Evolutionary conservation across 2,888 invertebrate genomes (phyloP).

Genomic region (Perdita meconis): DNA sequence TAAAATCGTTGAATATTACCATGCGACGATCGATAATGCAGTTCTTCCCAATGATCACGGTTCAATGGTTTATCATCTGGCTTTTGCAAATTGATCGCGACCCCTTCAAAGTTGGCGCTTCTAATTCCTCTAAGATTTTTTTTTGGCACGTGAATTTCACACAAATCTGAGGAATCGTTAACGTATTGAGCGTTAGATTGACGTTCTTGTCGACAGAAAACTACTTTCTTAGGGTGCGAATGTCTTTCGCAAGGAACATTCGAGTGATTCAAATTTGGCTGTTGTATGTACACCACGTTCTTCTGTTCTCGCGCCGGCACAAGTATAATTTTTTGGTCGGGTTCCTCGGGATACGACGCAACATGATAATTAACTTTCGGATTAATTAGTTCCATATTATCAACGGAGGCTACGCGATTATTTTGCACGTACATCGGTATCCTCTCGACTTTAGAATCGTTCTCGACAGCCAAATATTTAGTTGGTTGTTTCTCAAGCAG

Average conservation of each 20-base stretch:
- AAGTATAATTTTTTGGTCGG: slow-evolving; percentile 27
- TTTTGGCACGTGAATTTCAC: slow-evolving; percentile 27
- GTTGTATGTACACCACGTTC: slow-evolving; percentile 25
- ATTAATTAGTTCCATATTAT: slow-evolving; percentile 2
- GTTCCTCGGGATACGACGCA: slow-evolving; percentile 16
- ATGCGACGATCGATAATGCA: slow-evolving; percentile 11
- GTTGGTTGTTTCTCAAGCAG: slow-evolving; percentile 30
- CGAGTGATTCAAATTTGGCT: slow-evolving; percentile 2
- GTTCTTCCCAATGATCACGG: background rate
- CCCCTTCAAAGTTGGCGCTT: background rate
- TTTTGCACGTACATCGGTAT: slow-evolving; percentile 38
- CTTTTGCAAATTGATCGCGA: slow-evolving; percentile 7
- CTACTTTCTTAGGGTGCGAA: slow-evolving; percentile 10
- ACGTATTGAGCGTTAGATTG: background rate
- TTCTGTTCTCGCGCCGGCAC: slow-evolving; percentile 28
- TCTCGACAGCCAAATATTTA: slow-evolving; percentile 43
- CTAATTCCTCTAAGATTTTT: slow-evolving; percentile 11
- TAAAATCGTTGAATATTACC: slow-evolving; percentile 11
- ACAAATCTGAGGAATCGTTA: slow-evolving; percentile 10
- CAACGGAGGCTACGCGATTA: slow-evolving; percentile 19
- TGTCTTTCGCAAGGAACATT: background rate
- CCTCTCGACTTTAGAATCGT: slow-evolving; percentile 8
- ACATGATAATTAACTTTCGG: slow-evolving; percentile 20
- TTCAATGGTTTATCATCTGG: background rate
- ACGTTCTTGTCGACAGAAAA: slow-evolving; percentile 15